A percentile compares a stretch with the other conserved stretches of the same genome.
These are phyloP conservation scores for Saccostrea glomerata DNA, from an alignment of 1,140 invertebrate genomes.

Conservation along the genomic window DNA sequence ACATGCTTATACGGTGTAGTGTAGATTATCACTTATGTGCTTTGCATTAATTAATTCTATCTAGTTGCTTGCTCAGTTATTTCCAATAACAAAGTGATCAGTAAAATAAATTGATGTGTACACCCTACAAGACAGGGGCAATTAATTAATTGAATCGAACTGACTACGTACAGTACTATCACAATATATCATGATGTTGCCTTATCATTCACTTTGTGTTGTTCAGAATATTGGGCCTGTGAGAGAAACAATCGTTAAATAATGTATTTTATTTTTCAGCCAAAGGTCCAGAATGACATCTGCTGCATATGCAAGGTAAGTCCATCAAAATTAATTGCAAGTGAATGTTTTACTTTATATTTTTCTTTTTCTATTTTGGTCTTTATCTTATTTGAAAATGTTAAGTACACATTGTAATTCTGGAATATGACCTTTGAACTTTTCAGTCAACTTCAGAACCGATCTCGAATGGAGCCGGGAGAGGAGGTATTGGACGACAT, in stretches of 20 bases:
- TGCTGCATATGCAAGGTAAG: slow-evolving; percentile 18
- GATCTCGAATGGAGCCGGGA: slow-evolving; percentile 62
- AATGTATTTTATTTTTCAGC: background rate
- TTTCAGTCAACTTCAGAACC: slow-evolving; percentile 70
- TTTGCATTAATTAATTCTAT: background rate
- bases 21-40: background rate
- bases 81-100: background rate
- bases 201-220: background rate
- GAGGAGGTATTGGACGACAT: slow-evolving; percentile 75
- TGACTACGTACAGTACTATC: too few relatives aligned
- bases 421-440: background rate
- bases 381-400: background rate
- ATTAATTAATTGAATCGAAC: background rate
- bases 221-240: background rate
- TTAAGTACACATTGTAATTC: background rate
- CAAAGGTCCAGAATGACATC: slow-evolving; percentile 2
- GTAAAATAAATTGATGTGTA: background rate
- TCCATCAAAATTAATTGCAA: background rate
- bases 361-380: background rate
- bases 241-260: background rate
- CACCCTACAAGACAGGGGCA: background rate
- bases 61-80: background rate
- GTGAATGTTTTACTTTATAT: background rate
- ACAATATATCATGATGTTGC: background rate
- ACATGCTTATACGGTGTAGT: background rate